Conservation (phyloP, 2,888 invertebrate genomes). For the Margaritifera margaritifera region DNA sequence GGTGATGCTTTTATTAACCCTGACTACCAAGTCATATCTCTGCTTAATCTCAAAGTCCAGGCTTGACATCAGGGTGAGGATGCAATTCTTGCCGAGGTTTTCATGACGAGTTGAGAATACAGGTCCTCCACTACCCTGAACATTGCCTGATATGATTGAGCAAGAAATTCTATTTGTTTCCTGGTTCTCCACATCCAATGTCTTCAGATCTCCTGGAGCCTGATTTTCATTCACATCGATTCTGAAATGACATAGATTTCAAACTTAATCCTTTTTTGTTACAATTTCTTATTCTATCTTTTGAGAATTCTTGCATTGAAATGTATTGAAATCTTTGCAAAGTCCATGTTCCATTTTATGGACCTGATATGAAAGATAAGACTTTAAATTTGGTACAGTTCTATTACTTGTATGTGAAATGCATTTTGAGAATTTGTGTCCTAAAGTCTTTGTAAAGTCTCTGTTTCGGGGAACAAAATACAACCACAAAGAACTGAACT, state of each 20-base stretch:
- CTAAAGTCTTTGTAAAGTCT: too few relatives aligned
- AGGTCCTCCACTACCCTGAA: conserved; percentile 15
- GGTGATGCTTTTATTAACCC: conserved; percentile 15
- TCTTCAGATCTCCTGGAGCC: conserved; percentile 80
- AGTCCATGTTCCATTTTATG: too few relatives aligned
- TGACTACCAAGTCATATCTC: conserved; percentile 78
- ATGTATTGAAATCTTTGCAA: too few relatives aligned
- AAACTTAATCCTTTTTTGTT: background rate
- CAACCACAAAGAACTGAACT: too few relatives aligned
- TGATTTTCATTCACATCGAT: conserved; percentile 88
- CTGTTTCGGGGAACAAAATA: too few relatives aligned
- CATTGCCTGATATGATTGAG: conserved; percentile 29
- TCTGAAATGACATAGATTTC: conserved; percentile 41
- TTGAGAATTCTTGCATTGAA: too few relatives aligned
- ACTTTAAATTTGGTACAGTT: too few relatives aligned
- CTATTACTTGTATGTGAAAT: too few relatives aligned
- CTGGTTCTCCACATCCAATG: conserved; percentile 77
- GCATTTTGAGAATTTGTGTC: too few relatives aligned
- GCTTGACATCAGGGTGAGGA: conserved; percentile 79
- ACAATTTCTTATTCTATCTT: too few relatives aligned
- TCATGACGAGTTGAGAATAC: conserved; percentile 76
- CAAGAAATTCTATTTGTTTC: conserved; percentile 30
- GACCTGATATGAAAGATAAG: too few relatives aligned
- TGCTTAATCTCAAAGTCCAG: conserved; percentile 84
- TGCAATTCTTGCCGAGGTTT: conserved; percentile 87